Evolutionary conservation across 2,113 vertebrate species (phyloP).

Genomic region (Planiliza haematocheilus): DNA sequence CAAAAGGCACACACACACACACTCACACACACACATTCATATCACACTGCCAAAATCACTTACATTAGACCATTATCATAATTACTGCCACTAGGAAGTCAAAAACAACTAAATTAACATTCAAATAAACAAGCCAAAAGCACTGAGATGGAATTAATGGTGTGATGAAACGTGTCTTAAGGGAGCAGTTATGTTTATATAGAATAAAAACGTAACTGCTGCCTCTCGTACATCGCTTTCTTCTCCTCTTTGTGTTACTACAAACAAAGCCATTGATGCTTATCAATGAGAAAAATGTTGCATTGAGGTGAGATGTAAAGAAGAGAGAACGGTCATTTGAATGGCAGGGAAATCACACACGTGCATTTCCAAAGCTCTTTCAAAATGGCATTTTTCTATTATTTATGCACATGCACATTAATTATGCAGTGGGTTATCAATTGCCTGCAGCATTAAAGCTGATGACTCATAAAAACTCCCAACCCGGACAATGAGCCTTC

Average conservation of each 20-base stretch:
- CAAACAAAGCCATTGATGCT: neutral
- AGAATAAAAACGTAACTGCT: neutral
- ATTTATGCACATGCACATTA: conserved; percentile 28
- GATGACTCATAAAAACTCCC: conserved; percentile 19
- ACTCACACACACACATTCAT: neutral
- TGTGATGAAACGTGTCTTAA: conserved; percentile 17
- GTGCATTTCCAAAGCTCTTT: conserved; percentile 26
- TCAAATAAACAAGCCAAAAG: conserved; percentile 41
- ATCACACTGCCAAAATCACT: conserved; percentile 9
- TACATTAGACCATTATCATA: conserved; percentile 46
- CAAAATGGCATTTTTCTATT: conserved; percentile 35
- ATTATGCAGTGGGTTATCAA: conserved; percentile 46
- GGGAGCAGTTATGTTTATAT: conserved; percentile 2
- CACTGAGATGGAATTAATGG: conserved; percentile 26
- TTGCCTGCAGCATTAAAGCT: conserved; percentile 24
- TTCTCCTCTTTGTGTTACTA: neutral
- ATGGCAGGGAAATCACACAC: neutral
- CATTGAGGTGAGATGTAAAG: neutral
- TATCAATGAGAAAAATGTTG: neutral
- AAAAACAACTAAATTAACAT: conserved; percentile 44
- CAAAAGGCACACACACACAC: conserved; percentile 5
- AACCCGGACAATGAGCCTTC: neutral
- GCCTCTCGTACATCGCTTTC: neutral
- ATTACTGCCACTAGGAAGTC: conserved; percentile 39
- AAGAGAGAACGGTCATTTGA: neutral